Evolutionary conservation across 1,140 invertebrate species (phyloP).

Genomic region (Heterodera schachtii): DNA sequence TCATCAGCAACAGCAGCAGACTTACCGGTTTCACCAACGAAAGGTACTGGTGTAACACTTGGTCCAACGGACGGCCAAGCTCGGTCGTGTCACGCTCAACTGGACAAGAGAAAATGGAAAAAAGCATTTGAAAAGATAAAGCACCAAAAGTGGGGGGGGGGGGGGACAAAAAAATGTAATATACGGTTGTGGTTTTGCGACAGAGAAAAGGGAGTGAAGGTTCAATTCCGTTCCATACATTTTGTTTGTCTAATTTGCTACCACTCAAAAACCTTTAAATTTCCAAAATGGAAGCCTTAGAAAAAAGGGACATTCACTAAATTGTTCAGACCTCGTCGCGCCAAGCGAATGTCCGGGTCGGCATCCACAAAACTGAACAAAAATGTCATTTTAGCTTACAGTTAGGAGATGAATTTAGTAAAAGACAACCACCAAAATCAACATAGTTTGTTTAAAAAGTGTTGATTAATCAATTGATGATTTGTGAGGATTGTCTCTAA

Average conservation of each 20-base stretch:
- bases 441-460: too few relatives aligned
- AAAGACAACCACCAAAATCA: too few relatives aligned
- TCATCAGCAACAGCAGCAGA: too few relatives aligned
- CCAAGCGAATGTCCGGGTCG: conserved; percentile 92
- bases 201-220: too few relatives aligned
- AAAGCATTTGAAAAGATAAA: not conserved
- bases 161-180: too few relatives aligned
- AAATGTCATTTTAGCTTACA: conserved; percentile 3
- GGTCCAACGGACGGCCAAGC: conserved; percentile 85
- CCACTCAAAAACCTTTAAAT: conserved; percentile 13
- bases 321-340: conserved; percentile 78
- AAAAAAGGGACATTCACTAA: too few relatives aligned
- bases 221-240: too few relatives aligned
- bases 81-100: conserved; percentile 70
- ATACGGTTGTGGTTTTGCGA: too few relatives aligned
- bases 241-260: not conserved
- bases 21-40: conserved; percentile 80
- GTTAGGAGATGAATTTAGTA: too few relatives aligned
- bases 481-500: not conserved
- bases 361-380: conserved; percentile 93
- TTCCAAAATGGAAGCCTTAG: too few relatives aligned
- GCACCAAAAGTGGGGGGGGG: too few relatives aligned
- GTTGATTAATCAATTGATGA: too few relatives aligned
- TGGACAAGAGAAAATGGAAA: conserved; percentile 32
- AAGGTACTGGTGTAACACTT: conserved; percentile 93